Evolutionary conservation across 37 sponge, comb jelly and placozoan species (phyloP), one percentile per base, ranked within the genome.

Genomic region (Chondrosia reniformis): DNA sequence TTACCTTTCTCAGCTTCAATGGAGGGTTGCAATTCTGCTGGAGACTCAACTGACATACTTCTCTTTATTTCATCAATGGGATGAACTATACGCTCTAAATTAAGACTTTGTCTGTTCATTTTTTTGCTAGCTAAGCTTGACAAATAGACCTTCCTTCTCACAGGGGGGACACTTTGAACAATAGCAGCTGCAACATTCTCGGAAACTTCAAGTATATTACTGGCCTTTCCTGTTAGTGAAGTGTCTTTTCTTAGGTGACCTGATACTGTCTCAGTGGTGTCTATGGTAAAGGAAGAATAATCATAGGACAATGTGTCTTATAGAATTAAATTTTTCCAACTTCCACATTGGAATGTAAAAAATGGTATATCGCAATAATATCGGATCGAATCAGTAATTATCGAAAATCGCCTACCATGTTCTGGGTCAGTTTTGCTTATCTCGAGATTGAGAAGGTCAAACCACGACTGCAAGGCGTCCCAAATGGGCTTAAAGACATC

Each of bases 381-480:
- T n/a, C n/a, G n/a, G n/a, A n/a, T n/a, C n/a, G n/a, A n/a, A n/a
- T n/a, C n/a, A n/a, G n/a, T n/a, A n/a, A n/a, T n/a, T n/a, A n/a
- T n/a, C n/a, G n/a, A n/a, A n/a, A n/a, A 59, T 30, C 61, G 30
- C 8, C n/a, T 19, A 13, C 17, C 30, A 19, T 6, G 61, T 59
- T 59, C n/a, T 7, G 28, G n/a, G n/a, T 59, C 46, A 25, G 46
- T 27, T 31, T 63, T 59, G 74, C 72, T 55, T 24, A 94, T 52
- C 62, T 94, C 95, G 5, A 67, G 69, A 28, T 36, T n/a, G 27
- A 94, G 79, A 52, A 94, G 77, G 63, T 87, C 84, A 71, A 88
- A 94, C 95, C 95, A 94, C 19, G 81, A 80, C 65, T 75, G 77
- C 56, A 94, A 67, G 2, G 86, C 79, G 33, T 32, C 45, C 95